Evolutionary conservation across 2,888 invertebrate genomes (phyloP).

Genomic region (Phortica magna): DNA sequence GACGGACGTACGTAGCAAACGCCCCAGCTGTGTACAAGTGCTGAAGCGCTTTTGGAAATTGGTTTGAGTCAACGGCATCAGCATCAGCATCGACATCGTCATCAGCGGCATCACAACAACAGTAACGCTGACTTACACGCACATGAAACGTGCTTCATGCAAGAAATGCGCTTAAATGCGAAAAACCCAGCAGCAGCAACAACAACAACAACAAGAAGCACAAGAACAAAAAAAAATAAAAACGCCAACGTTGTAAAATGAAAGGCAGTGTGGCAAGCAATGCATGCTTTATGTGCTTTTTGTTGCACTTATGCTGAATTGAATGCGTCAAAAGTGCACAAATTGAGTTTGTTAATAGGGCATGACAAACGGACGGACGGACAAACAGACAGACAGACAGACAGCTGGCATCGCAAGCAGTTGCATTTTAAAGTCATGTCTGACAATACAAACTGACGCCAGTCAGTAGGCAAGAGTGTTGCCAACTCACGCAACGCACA

Average conservation of each 20-base stretch:
- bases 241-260: background rate
- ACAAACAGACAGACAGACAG: slow-evolving; percentile 2
- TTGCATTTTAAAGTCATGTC: too few relatives aligned
- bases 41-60: background rate
- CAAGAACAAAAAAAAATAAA: background rate
- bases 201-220: background rate
- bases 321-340: slow-evolving; percentile 52
- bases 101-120: background rate
- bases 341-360: slow-evolving; percentile 65
- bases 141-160: slow-evolving; percentile 28
- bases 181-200: too few relatives aligned
- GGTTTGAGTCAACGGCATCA: background rate
- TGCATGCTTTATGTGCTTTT: slow-evolving; percentile 41
- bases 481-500: slow-evolving; percentile 47
- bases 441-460: too few relatives aligned
- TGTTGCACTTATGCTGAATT: slow-evolving; percentile 31
- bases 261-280: slow-evolving; percentile 1
- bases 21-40: slow-evolving; percentile 15
- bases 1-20: background rate
- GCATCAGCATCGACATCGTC: slow-evolving; percentile 1
- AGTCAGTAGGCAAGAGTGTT: slow-evolving; percentile 26
- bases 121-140: slow-evolving; percentile 24
- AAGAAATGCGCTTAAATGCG: slow-evolving; percentile 13
- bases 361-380: slow-evolving; percentile 36
- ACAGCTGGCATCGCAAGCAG: slow-evolving; percentile 30